Base-by-base conservation (phyloP, 2,113 vertebrate genomes). In the Dasypus novemcinctus region DNA sequence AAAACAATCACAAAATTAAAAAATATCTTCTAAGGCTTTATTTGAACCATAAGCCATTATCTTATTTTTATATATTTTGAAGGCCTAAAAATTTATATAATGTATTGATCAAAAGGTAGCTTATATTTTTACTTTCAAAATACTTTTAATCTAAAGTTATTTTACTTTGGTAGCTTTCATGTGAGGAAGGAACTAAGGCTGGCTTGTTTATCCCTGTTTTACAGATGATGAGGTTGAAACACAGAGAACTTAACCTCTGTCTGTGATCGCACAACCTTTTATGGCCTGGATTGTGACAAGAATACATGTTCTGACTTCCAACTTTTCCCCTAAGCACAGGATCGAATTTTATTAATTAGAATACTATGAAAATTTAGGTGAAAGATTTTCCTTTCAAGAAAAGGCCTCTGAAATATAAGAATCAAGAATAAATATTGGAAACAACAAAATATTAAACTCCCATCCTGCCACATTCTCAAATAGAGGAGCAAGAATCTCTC, bases 1-100 rank as follows among this genome's bases (percentile, higher is more conserved):
- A 46, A 94, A 59, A 94, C 85, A 94, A 96, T 87, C 49, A 10
- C 17, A 83, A 75, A 64, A 41, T 27, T 46, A n/a, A 61, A 64
- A 90, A 64, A 43, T 3, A 20, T 59, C 23, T 81, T 81, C 81
- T 46, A 46, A 85, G 38, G 49, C 10, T 87, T 31, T 41, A 13
- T 75, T 72, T 63, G 87, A 95, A 82, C 46, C 72, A 33, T 54
- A 54, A 75, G 54, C 4, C 41, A 64, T 33, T 74, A 36, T 33
- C 43, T 36, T 27, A 6, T 52, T 78, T n/a, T 76, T 74, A 59
- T 59, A 20, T 17, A 11, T 82, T 79, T 52, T 86, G 38, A 76
- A 93, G 54, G 74, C 59, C 41, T n/a, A n/a, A n/a, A n/a, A n/a
- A 41, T 29, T 88, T 69, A 25, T 12, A 41, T 4, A 41, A 8